phyloP scores from a whole-genome alignment of 1,140 invertebrate genomes.

The Heliothis subflexa region DNA sequence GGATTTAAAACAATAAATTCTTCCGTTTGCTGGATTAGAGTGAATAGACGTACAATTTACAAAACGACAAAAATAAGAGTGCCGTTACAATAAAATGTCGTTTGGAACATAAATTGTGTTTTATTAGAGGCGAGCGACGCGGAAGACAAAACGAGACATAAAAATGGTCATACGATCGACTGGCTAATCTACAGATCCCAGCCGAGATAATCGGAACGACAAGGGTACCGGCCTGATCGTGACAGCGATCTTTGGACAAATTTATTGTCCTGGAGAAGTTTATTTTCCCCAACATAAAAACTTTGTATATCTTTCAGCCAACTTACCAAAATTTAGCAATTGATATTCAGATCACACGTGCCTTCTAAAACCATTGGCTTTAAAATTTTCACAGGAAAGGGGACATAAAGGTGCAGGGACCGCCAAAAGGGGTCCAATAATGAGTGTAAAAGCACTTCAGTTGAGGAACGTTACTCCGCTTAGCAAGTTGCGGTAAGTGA shows the following conservation, averaged over 20 bases:
- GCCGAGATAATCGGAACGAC: constrained; percentile 41
- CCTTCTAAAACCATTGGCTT: constrained; percentile 40
- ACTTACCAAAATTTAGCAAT: constrained; percentile 17
- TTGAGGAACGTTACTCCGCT: constrained; percentile 38
- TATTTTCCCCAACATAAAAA: constrained; percentile 24
- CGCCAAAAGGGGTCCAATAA: constrained; percentile 40
- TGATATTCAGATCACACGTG: constrained; percentile 42
- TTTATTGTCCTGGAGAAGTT: constrained; percentile 39
- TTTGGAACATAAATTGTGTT: constrained; percentile 43
- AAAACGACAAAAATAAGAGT: constrained; percentile 21
- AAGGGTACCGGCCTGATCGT: constrained; percentile 40
- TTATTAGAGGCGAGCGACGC: constrained; percentile 36
- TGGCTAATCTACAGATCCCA: constrained; percentile 48
- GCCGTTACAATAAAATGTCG: constrained; percentile 34
- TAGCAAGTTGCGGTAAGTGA: constrained; percentile 25
- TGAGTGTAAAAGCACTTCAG: constrained; percentile 43
- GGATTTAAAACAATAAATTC: neutral
- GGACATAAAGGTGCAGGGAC: constrained; percentile 29
- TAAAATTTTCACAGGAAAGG: constrained; percentile 32
- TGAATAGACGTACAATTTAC: neutral
- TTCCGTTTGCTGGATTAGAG: neutral
- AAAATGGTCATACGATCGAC: constrained; percentile 47
- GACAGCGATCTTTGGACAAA: constrained; percentile 43
- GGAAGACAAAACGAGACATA: constrained; percentile 45
- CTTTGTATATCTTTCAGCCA: constrained; percentile 31